Percentiles rank a stretch among this genome's conserved stretches.
Conservation (phyloP, 2,888 invertebrate genomes). For the Apomyelois bistriatella region DNA sequence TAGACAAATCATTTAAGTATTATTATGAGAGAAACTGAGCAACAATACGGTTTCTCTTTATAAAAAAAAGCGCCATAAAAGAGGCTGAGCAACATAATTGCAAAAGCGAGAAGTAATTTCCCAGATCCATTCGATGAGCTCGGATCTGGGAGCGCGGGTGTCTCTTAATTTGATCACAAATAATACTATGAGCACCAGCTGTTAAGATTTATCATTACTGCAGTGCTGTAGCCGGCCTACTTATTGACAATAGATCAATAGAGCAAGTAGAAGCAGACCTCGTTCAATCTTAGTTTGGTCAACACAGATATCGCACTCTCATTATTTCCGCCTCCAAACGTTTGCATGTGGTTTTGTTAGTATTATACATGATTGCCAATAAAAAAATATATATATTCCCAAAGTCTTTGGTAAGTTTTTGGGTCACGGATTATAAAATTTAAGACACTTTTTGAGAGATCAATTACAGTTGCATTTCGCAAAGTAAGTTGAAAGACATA, state of each 20-base stretch:
- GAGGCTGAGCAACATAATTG: constrained; percentile 51
- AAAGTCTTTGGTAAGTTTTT: too few species aligned
- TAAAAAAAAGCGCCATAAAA: constrained; percentile 47
- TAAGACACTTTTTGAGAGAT: too few species aligned
- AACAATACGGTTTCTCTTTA: constrained; percentile 49
- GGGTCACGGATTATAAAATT: too few species aligned
- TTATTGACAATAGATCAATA: constrained; percentile 34
- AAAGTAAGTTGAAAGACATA: too few species aligned
- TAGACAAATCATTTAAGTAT: neutral
- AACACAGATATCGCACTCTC: too few species aligned
- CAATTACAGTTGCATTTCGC: too few species aligned
- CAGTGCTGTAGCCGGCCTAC: constrained; percentile 52
- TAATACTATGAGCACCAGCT: constrained; percentile 39
- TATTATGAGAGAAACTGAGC: neutral
- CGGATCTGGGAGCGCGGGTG: constrained; percentile 59
- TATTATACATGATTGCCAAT: too few species aligned
- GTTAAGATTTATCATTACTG: constrained; percentile 40
- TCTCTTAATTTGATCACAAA: constrained; percentile 54
- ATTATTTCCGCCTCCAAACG: too few species aligned
- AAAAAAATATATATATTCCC: too few species aligned
- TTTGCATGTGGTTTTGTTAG: too few species aligned
- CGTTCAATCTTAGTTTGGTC: too few species aligned
- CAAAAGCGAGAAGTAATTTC: constrained; percentile 59
- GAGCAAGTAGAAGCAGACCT: too few species aligned
- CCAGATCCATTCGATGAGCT: constrained; percentile 57